Conservation (phyloP, 2,888 invertebrate genomes). For the Phyllotreta striolata region DNA sequence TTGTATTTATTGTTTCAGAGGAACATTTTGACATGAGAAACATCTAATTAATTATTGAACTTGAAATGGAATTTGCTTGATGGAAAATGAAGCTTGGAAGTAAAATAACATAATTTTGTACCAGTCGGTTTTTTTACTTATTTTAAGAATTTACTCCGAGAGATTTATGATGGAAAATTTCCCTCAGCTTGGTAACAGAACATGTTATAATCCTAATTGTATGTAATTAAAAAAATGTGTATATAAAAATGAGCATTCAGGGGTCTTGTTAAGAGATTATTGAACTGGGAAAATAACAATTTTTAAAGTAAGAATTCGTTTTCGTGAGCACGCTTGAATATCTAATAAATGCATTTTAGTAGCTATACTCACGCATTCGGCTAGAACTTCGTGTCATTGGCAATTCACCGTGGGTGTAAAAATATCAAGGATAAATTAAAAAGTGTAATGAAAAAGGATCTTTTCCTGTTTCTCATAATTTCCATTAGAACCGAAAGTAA, state of each 20-base stretch:
- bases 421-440: constrained; percentile 6
- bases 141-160: background rate
- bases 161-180: too few relatives aligned
- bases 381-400: constrained; percentile 10
- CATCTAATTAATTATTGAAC: too few relatives aligned
- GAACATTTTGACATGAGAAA: too few relatives aligned
- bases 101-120: background rate
- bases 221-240: background rate
- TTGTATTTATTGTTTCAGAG: too few relatives aligned
- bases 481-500: constrained; percentile 28
- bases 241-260: background rate
- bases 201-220: too few relatives aligned
- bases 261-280: constrained; percentile 1
- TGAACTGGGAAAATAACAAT: constrained; percentile 2
- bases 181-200: too few relatives aligned
- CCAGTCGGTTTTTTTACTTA: background rate
- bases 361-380: constrained; percentile 4
- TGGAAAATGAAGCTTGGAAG: background rate
- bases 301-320: constrained; percentile 10
- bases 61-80: background rate
- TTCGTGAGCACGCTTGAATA: constrained; percentile 1
- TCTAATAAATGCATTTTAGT: constrained; percentile 8
- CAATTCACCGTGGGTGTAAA: constrained; percentile 12
- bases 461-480: constrained; percentile 29
- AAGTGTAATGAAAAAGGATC: constrained; percentile 25